These are phyloP conservation scores for Patiria miniata DNA, from an alignment of 35 echinoderm and acorn worm species.

Conservation along the genomic window DNA sequence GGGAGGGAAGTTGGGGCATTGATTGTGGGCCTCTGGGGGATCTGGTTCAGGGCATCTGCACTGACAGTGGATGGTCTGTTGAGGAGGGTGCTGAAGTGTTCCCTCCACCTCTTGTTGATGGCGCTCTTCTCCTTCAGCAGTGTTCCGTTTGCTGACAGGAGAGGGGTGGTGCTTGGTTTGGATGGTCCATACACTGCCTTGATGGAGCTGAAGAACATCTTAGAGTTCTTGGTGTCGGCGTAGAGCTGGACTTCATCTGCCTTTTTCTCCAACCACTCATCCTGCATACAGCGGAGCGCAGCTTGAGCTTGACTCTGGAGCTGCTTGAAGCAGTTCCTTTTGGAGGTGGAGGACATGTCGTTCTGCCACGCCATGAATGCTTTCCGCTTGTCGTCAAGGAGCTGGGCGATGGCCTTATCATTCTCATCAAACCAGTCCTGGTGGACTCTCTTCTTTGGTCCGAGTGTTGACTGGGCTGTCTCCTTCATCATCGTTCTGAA, in stretches of 20 bases:
- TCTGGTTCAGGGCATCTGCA: conserved; percentile 2
- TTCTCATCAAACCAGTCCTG: conserved; percentile 61
- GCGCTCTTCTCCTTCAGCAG: conserved; percentile 21
- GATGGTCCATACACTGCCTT: conserved; percentile 29
- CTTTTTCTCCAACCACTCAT: conserved; percentile 39
- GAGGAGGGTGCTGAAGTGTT: conserved; percentile 33
- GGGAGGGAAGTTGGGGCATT: conserved; percentile 3
- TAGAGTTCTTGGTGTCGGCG: conserved; percentile 38
- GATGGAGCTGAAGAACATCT: conserved; percentile 5
- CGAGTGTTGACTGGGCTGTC: neutral
- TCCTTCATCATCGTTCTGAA: neutral
- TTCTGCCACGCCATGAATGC: conserved; percentile 17
- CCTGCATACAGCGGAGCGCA: conserved; percentile 13
- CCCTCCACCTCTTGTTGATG: conserved; percentile 28
- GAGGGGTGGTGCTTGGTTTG: neutral
- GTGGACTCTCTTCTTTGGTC: conserved; percentile 38
- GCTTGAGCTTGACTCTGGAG: neutral
- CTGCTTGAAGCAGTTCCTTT: conserved; percentile 11
- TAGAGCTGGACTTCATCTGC: no score
- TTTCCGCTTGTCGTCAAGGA: neutral
- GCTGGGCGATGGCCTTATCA: neutral
- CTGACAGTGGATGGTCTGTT: neutral
- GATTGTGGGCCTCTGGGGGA: neutral
- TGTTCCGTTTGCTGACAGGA: conserved; percentile 32
- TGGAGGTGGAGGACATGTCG: neutral